Evolutionary conservation across 1,140 invertebrate species (phyloP).

Genomic region (Notospermus geniculatus): DNA sequence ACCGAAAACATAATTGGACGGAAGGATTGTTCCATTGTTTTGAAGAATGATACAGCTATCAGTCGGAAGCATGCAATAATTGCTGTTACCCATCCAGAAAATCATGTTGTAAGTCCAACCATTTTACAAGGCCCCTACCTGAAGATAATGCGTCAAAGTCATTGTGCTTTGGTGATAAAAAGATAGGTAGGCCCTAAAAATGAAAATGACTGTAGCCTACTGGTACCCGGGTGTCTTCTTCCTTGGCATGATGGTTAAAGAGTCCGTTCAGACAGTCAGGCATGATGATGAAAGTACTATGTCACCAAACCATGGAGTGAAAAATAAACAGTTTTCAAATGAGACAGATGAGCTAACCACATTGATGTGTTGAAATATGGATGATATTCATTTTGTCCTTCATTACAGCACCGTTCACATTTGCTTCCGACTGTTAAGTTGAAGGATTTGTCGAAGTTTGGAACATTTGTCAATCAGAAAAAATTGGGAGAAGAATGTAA

Average conservation of each 20-base stretch:
- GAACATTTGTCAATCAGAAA: constrained; percentile 48
- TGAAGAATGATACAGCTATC: constrained; percentile 48
- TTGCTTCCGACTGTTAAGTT: constrained; percentile 42
- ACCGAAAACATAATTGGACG: constrained; percentile 46
- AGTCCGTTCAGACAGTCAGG: too few relatives aligned
- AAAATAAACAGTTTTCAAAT: not conserved
- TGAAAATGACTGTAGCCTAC: too few relatives aligned
- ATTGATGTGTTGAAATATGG: not conserved
- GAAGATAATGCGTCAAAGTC: not conserved
- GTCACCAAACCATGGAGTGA: not conserved
- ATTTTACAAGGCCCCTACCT: not conserved
- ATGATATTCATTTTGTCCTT: not conserved
- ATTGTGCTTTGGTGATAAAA: too few relatives aligned
- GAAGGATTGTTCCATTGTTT: constrained; percentile 44
- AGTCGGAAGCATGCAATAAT: constrained; percentile 53
- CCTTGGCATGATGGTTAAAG: too few relatives aligned
- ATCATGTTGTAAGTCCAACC: constrained; percentile 31
- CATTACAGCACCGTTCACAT: constrained; percentile 35
- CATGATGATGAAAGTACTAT: too few relatives aligned
- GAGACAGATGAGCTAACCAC: not conserved
- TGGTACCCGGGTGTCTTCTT: too few relatives aligned
- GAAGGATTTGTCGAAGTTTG: constrained; percentile 57
- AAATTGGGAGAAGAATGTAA: constrained; percentile 28
- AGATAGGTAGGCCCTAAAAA: too few relatives aligned
- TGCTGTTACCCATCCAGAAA: constrained; percentile 36